These are phyloP conservation scores for Pteronotus mesoamericanus DNA, from an alignment of 2,797 vertebrate species.

Conservation along the genomic window DNA sequence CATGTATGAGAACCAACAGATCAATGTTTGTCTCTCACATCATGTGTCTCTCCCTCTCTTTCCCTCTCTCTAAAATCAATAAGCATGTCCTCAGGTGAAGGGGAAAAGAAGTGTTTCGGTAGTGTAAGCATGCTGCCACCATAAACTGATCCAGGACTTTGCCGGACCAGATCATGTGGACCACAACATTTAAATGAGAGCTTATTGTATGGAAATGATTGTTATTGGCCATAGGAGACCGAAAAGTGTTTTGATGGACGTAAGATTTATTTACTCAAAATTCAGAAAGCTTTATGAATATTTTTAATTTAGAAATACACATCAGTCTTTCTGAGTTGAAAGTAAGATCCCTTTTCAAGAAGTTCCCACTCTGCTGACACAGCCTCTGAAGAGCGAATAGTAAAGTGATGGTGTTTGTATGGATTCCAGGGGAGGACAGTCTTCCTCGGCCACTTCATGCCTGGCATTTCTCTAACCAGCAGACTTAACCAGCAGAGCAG, in stretches of 20 bases:
- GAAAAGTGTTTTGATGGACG: neutral
- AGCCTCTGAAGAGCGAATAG: neutral
- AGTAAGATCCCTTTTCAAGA: neutral
- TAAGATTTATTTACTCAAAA: conserved; percentile 32
- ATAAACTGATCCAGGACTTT: conserved; percentile 22
- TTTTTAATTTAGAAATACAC: conserved; percentile 10
- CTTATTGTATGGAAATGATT: neutral
- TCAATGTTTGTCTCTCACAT: no score
- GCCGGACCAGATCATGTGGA: neutral
- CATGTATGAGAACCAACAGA: neutral
- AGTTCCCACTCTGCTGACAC: neutral
- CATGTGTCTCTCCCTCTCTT: no score
- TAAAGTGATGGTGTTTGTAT: neutral
- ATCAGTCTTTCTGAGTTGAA: neutral
- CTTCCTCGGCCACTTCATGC: neutral
- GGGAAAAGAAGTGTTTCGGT: neutral
- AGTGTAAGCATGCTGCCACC: neutral
- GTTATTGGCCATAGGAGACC: neutral
- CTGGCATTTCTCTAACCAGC: neutral
- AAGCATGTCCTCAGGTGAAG: neutral
- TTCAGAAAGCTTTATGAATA: neutral
- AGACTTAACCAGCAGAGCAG: neutral
- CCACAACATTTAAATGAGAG: conserved; percentile 22
- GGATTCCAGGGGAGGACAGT: neutral
- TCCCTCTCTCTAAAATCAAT: neutral